A percentile compares a stretch with the other conserved stretches of the same genome.
phyloP scores from a whole-genome alignment of 2,113 vertebrate species.

The Clarias macrocephalus region DNA sequence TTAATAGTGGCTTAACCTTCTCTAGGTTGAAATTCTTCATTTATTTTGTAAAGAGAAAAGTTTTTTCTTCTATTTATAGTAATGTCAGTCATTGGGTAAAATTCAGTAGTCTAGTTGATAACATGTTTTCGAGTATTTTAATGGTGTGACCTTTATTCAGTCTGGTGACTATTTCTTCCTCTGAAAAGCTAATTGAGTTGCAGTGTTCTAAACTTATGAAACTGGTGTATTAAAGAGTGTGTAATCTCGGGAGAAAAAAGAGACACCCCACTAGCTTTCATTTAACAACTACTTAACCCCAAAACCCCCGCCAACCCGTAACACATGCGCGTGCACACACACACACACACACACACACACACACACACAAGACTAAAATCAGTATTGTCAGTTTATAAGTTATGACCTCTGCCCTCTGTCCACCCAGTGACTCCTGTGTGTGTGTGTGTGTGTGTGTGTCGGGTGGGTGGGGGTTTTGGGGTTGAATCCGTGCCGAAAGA shows the following conservation, averaged over 20 bases:
- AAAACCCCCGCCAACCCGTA: not conserved
- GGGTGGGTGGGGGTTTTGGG: too few relatives aligned
- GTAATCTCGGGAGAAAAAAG: not conserved
- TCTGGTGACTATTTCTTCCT: not conserved
- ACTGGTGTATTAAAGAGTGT: not conserved
- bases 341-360: not conserved
- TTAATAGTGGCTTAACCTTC: too few relatives aligned
- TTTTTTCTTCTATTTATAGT: too few relatives aligned
- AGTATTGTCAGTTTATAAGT: not conserved
- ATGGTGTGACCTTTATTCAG: not conserved
- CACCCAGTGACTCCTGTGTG: not conserved
- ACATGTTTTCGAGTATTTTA: not conserved
- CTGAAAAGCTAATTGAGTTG: not conserved
- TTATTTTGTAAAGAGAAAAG: too few relatives aligned
- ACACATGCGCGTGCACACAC: not conserved
- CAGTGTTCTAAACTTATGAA: not conserved
- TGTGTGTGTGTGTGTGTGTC: slow-evolving; percentile 6
- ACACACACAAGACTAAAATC: not conserved
- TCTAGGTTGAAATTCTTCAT: too few relatives aligned
- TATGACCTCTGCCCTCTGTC: not conserved
- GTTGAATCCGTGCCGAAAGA: too few relatives aligned
- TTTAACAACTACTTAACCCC: slow-evolving; percentile 29
- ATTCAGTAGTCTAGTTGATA: too few relatives aligned
- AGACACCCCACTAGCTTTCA: slow-evolving; percentile 18
- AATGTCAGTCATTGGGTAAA: too few relatives aligned